Base-by-base conservation (phyloP, 2,113 vertebrate genomes). In the Cynopterus brachyotis region DNA sequence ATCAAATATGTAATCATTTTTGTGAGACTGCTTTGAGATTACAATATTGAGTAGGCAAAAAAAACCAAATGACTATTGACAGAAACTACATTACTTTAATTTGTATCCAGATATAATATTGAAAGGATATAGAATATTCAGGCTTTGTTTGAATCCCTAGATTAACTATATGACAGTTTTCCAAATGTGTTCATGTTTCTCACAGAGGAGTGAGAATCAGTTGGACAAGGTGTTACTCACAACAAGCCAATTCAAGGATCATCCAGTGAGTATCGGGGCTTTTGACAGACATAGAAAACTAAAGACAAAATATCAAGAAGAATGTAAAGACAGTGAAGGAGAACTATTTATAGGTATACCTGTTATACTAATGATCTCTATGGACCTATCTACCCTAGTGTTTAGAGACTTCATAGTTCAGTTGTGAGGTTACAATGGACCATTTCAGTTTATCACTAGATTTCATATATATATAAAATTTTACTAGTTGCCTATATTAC, bases 101-200 rank as follows among this genome's bases (percentile, higher is more conserved):
- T 76, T 94, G 9, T 11, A 73, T 28, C 96, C 22, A 53, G 9
- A 87, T 67, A 53, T 64, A 62, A 55, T 67, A 57, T 64, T 73
- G n/a, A 89, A 80, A 92, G 26, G 9, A 32, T 72, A 66, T 85
- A 88, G 47, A 86, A 62, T 89, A 67, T 64, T 40, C 73, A 96
- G 76, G 35, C 55, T 93, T 83, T 89, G 40, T 93, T 91, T 86
- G 47, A 95, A 42, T 91, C 37, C 50, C 50, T 82, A 69, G 40
- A 67, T 28, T 66, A 66, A 76, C 53, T 66, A 67, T 24, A 76
- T 80, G 88, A 94, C 66, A 84, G 59, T 96, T 96, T 93, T 87
- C 47, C 73, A 92, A 57, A 96, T 26, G 72, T 90, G 72, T 78
- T 97, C 47, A 67, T 96, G 45, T 93, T 96, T 97, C 57, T 90